A percentile compares a stretch with the other conserved stretches of the same genome.
phyloP scores from a whole-genome alignment of 2,888 invertebrate genomes.

The Polylopha cassiicola region DNA sequence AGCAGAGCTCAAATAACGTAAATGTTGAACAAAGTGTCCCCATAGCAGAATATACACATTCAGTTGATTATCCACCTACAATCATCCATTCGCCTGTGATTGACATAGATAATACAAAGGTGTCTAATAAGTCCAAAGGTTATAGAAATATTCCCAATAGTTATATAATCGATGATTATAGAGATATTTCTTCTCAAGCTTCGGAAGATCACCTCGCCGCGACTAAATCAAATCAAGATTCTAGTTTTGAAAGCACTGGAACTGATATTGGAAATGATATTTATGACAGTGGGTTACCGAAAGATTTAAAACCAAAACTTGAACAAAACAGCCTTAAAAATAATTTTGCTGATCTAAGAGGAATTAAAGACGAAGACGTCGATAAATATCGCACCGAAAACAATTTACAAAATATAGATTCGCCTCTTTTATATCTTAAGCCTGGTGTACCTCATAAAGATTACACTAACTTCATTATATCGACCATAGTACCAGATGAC shows the following conservation, averaged over 20 bases:
- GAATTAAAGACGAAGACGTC: conserved; percentile 60
- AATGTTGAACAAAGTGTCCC: conserved; percentile 81
- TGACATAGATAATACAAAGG: conserved; percentile 69
- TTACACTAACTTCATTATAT: conserved; percentile 58
- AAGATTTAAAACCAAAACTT: conserved; percentile 48
- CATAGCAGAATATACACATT: conserved; percentile 81
- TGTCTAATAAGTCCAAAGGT: conserved; percentile 53
- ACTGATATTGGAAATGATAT: conserved; percentile 54
- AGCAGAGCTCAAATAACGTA: conserved; percentile 53
- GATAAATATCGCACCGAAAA: conserved; percentile 66
- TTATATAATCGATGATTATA: conserved; percentile 53
- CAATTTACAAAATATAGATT: conserved; percentile 74
- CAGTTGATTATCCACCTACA: conserved; percentile 84
- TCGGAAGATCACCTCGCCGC: conserved; percentile 66
- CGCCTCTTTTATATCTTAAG: conserved; percentile 75
- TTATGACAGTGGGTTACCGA: conserved; percentile 47
- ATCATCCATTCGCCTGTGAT: conserved; percentile 83
- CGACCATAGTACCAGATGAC: conserved; percentile 46
- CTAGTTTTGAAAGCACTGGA: conserved; percentile 67
- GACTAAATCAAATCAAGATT: conserved; percentile 57
- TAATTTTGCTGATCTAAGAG: conserved; percentile 62
- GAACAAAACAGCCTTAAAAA: too few species aligned
- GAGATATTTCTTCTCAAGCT: conserved; percentile 75
- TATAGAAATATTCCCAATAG: conserved; percentile 63
- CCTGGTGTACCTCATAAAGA: conserved; percentile 75